Evolutionary conservation across 2,888 invertebrate species (phyloP), one percentile per base, ranked within the genome.

Genomic region (Muschampia plurimacula): DNA sequence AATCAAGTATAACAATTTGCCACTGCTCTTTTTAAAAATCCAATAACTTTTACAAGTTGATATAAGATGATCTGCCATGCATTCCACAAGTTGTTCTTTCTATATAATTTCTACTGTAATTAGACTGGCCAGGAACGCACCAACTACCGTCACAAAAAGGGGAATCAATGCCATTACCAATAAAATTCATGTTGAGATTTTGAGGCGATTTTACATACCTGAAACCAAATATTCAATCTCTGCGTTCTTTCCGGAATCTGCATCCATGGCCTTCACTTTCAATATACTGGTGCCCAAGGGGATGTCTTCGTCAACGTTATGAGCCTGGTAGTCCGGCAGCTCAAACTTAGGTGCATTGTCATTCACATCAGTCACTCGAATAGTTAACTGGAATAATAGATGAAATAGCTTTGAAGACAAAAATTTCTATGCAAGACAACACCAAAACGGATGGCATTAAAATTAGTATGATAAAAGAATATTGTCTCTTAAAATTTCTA

Each of bases 271-370:
- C 86, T 98, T 98, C 68, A 99, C 99, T 93, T 98, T 98, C 67
- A 99, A 95, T 77, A 99, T 99, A 77, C 97, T 98, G 44, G 98
- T 98, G 74, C 99, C 99, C 52, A 98, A 95, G 0, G 98, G 97
- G 77, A 98, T 97, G 85, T 99, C 99, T 93, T 99, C 99, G 83
- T 98, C 98, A 1, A 99, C 97, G 86, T 99, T 99, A 90, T 98
- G 98, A 0, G 98, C 98, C 89, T 99, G 99, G 90, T 99, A 99
- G 89, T 99, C 98, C 0, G 99, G 99, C 77, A 99, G 92, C 91
- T 99, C 99, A 85, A 98, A 99, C 89, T 98, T 98, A 0, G 99
- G 99, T 9, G 98, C 98, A 90, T 99, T 99, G 93, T 99, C 99
- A 88, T 99, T 99, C 60, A 99, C 98, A 89, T 99, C 99, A 7